Conservation (phyloP, 1,140 invertebrate genomes). For the Thalassaphorura encarpata region DNA sequence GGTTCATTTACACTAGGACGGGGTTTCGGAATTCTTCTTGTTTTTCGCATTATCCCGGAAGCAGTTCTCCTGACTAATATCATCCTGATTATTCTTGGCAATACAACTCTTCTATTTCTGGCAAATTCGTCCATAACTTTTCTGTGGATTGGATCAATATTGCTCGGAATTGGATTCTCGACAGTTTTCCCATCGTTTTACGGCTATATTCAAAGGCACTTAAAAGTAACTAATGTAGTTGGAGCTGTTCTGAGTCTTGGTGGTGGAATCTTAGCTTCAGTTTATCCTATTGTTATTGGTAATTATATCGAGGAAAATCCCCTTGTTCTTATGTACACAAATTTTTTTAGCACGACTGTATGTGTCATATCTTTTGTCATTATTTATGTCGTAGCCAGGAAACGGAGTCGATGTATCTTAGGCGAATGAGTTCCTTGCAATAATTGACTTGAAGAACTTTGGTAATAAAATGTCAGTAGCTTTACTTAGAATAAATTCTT, state of each 20-base stretch:
- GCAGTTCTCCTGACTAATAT: conserved; percentile 5
- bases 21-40: conserved; percentile 1
- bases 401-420: too few species aligned
- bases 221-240: conserved; percentile 4
- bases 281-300: conserved; percentile 15
- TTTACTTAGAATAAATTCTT: too few species aligned
- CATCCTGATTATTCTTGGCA: not conserved
- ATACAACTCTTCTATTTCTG: not conserved
- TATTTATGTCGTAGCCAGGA: too few species aligned
- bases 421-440: too few species aligned
- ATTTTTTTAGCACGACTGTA: conserved; percentile 6
- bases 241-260: not conserved
- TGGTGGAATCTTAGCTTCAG: conserved; percentile 3
- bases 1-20: conserved; percentile 5
- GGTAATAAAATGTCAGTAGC: too few species aligned
- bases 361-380: not conserved
- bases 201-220: conserved; percentile 11
- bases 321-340: conserved; percentile 6
- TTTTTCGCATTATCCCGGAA: conserved; percentile 5
- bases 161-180: conserved; percentile 8
- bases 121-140: not conserved
- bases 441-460: too few species aligned
- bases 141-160: conserved; percentile 3
- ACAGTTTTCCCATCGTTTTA: conserved; percentile 12
- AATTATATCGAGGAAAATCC: conserved; percentile 2